Percentiles rank a stretch among this genome's conserved stretches.
These are phyloP conservation scores for Germaria angustata DNA, from an alignment of 2,888 invertebrate species.

Conservation along the genomic window DNA sequence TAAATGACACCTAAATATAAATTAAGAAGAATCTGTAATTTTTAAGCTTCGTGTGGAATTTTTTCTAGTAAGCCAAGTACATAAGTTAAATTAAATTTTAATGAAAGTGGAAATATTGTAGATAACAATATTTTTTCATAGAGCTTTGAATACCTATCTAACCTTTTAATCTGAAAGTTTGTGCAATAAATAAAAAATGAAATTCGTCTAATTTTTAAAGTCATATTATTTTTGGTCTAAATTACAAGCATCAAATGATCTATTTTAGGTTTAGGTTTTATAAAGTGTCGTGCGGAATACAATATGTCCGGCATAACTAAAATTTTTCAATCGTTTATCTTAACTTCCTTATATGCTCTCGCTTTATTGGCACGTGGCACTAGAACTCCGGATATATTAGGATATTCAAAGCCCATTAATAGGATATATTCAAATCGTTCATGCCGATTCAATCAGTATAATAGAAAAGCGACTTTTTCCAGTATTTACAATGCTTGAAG, in stretches of 20 bases:
- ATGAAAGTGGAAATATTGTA: slow-evolving; percentile 57
- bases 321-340: slow-evolving; percentile 81
- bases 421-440: slow-evolving; percentile 83
- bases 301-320: slow-evolving; percentile 85
- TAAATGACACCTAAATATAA: too few relatives aligned
- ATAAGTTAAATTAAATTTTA: too few relatives aligned
- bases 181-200: background rate
- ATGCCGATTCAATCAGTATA: slow-evolving; percentile 92
- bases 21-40: too few relatives aligned
- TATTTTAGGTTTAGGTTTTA: slow-evolving; percentile 87
- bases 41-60: too few relatives aligned
- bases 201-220: background rate
- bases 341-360: slow-evolving; percentile 81
- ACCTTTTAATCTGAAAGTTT: background rate
- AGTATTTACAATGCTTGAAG: too few relatives aligned
- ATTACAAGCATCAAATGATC: slow-evolving; percentile 85
- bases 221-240: slow-evolving; percentile 81
- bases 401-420: slow-evolving; percentile 83
- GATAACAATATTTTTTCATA: slow-evolving; percentile 74
- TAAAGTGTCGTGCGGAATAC: slow-evolving; percentile 84
- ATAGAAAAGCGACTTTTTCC: slow-evolving; percentile 93
- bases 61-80: too few relatives aligned
- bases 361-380: slow-evolving; percentile 81
- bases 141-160: slow-evolving; percentile 76
- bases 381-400: slow-evolving; percentile 86